Evolutionary conservation across 2,113 vertebrate genomes (phyloP).

Genomic region (Amphiprion ocellaris): DNA sequence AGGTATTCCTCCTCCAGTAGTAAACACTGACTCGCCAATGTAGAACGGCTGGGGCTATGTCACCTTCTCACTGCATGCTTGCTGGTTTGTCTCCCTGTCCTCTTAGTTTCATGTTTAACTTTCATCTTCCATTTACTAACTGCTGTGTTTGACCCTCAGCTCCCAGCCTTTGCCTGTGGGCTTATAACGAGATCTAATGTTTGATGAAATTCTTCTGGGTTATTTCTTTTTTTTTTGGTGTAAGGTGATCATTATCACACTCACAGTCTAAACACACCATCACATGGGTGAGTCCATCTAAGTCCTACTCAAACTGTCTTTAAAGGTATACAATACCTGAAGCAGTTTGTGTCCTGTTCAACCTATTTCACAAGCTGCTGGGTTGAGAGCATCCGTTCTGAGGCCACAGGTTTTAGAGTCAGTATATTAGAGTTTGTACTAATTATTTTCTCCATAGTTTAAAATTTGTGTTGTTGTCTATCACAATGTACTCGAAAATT

Average conservation of each 20-base stretch:
- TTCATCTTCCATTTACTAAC: conserved; percentile 73
- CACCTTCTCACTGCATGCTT: conserved; percentile 78
- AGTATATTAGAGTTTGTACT: conserved; percentile 16
- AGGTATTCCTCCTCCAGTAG: conserved; percentile 87
- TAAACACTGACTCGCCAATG: conserved; percentile 65
- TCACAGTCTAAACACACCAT: not conserved
- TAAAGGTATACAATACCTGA: not conserved
- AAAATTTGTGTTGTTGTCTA: conserved; percentile 23
- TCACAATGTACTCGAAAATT: not conserved
- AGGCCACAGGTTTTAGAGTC: conserved; percentile 72
- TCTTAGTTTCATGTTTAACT: conserved; percentile 52
- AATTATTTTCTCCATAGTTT: conserved; percentile 20
- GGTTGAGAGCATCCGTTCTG: conserved; percentile 65
- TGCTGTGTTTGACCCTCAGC: conserved; percentile 36
- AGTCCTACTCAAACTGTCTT: not conserved
- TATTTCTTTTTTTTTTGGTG: conserved; percentile 1
- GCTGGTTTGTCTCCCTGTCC: conserved; percentile 57
- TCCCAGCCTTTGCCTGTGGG: conserved; percentile 78
- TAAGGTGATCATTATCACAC: conserved; percentile 5
- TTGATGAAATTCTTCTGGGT: conserved; percentile 6
- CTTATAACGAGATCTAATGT: conserved; percentile 71
- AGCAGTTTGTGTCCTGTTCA: not conserved
- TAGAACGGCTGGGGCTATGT: conserved; percentile 71
- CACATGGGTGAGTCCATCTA: not conserved
- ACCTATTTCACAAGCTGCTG: not conserved